Base-by-base conservation (phyloP, 2,113 vertebrate genomes). In the Chamaea fasciata region DNA sequence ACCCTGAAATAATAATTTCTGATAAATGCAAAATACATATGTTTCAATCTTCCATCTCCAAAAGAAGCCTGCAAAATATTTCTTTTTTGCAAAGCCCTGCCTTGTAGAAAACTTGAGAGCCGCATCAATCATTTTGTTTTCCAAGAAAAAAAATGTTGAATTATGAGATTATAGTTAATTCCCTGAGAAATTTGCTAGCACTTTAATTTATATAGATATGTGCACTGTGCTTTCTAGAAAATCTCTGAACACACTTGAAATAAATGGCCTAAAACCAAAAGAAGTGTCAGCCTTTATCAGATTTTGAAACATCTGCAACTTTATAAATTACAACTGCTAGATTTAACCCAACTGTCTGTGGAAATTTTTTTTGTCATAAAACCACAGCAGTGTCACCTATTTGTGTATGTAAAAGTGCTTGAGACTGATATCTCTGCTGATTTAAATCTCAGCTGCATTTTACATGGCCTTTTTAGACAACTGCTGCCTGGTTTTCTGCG, bases 241-340 rank as follows among this genome's bases (percentile, higher is more conserved):
- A 87, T 92, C 64, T 92, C 60, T 71, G 30, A 83, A 53, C 24
- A 63, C 47, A 52, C 39, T 78, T 87, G 33, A 91, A 87, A 89
- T 92, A 84, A 91, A 39, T 94, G 52, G 44, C 20, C 52, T 80
- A 31, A 86, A 92, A 52, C 56, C 30, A 68, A 78, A 89, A 91
- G 44, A 44, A 68, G 64, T 91, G n/a, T 77, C 30, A 93, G 52
- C 35, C 24, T 7, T 84, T 49, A 94, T 87, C 60, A 75, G 64
- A 83, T 94, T 89, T 74, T 86, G 83, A 93, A 94, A 83, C 80
- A 87, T 87, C 77, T 89, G 69, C 60, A 91, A 55, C 59, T 92
- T 86, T 89, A 42, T 74, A 83, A 88, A 42, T 88, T 71, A 77
- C 3, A 26, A 39, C 21, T 70, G 23, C 42, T 74, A 62, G 14